A percentile compares a stretch with the other conserved stretches of the same genome.
Conservation (phyloP, 2,113 vertebrate species). For the Chrysochloris asiatica region DNA sequence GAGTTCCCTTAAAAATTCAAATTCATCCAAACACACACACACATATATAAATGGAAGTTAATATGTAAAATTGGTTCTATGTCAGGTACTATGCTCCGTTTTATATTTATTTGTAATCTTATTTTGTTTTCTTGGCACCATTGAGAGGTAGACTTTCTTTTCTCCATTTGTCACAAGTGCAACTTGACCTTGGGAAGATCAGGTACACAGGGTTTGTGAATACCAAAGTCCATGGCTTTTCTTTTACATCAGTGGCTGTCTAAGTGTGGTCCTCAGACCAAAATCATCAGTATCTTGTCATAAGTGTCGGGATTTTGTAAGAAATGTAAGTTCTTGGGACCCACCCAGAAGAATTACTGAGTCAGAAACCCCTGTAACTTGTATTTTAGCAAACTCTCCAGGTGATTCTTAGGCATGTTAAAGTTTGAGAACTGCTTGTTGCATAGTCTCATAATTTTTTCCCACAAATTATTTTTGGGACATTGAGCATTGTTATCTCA, state of each 20-base stretch:
- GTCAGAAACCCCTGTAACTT: background rate
- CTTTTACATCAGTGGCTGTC: background rate
- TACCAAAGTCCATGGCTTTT: background rate
- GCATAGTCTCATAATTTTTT: too few relatives aligned
- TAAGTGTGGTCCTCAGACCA: background rate
- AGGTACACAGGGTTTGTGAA: background rate
- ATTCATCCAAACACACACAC: background rate
- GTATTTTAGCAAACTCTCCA: background rate
- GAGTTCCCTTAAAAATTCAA: background rate
- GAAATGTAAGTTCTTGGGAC: background rate
- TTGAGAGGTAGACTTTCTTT: slow-evolving; percentile 10
- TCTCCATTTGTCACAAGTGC: slow-evolving; percentile 13
- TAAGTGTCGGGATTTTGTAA: background rate
- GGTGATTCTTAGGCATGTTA: slow-evolving; percentile 24
- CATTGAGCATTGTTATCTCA: background rate
- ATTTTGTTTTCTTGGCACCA: background rate
- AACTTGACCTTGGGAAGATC: background rate
- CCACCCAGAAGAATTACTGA: background rate
- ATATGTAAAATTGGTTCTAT: background rate
- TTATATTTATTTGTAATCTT: slow-evolving; percentile 1
- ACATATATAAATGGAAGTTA: background rate
- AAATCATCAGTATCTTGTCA: background rate
- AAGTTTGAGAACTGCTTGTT: slow-evolving; percentile 9
- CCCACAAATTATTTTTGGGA: background rate
- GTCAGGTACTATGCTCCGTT: background rate